These are phyloP conservation scores for Acanthosepion lycidas DNA, from an alignment of 2,888 invertebrate genomes.

Conservation along the genomic window DNA sequence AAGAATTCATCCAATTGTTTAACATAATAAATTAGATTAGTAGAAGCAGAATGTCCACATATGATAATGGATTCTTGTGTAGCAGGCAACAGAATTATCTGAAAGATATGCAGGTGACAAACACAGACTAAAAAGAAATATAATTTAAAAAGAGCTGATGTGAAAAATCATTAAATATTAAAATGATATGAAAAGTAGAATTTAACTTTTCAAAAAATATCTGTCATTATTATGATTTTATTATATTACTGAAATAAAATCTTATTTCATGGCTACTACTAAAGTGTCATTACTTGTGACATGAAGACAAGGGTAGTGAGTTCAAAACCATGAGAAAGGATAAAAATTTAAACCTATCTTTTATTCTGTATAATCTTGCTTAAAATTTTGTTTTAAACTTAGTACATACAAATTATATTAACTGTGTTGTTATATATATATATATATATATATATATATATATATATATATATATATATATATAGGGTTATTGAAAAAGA, in stretches of 20 bases:
- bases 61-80: not conserved
- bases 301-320: not conserved
- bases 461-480: too few relatives aligned
- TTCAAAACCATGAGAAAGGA: not conserved
- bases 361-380: not conserved
- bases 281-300: not conserved
- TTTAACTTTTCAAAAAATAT: not conserved
- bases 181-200: not conserved
- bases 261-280: not conserved
- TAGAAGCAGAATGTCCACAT: not conserved
- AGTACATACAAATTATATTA: too few relatives aligned
- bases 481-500: too few relatives aligned
- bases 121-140: not conserved
- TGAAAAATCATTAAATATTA: not conserved
- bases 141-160: not conserved
- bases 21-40: constrained; percentile 5
- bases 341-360: not conserved
- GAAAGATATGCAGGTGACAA: not conserved
- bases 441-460: too few relatives aligned
- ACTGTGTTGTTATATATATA: too few relatives aligned
- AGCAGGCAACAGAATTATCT: not conserved
- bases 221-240: not conserved
- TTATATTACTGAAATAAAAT: not conserved
- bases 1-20: not conserved
- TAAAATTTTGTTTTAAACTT: not conserved